Conservation (phyloP, 2,888 invertebrate species). For the Nemotelus pantherinus region DNA sequence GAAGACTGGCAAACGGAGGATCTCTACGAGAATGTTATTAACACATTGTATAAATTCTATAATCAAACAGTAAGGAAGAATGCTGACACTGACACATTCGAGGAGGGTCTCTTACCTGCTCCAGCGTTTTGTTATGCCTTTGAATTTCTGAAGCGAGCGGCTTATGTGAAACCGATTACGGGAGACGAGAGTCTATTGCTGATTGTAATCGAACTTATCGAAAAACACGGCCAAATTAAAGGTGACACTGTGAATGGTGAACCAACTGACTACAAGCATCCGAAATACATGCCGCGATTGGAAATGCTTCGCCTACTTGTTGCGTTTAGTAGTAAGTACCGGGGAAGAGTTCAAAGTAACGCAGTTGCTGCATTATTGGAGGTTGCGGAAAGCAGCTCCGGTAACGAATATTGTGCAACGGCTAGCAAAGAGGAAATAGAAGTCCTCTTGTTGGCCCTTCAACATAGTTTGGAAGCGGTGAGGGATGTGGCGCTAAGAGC, state of each 20-base stretch:
- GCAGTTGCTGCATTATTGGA: slow-evolving; percentile 84
- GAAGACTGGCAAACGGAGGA: slow-evolving; percentile 80
- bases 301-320: slow-evolving; percentile 84
- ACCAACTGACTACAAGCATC: slow-evolving; percentile 72
- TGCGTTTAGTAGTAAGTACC: slow-evolving; percentile 76
- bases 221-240: slow-evolving; percentile 77
- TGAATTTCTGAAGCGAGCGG: slow-evolving; percentile 76
- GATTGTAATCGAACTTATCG: slow-evolving; percentile 73
- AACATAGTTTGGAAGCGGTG: slow-evolving; percentile 75
- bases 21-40: slow-evolving; percentile 70
- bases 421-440: slow-evolving; percentile 77
- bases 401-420: slow-evolving; percentile 71
- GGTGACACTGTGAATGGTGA: slow-evolving; percentile 62
- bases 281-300: slow-evolving; percentile 80
- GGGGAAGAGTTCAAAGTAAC: slow-evolving; percentile 78
- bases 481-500: slow-evolving; percentile 83
- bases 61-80: slow-evolving; percentile 67
- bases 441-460: slow-evolving; percentile 79
- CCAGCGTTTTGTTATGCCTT: slow-evolving; percentile 87
- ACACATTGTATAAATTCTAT: slow-evolving; percentile 69
- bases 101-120: slow-evolving; percentile 63
- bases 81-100: slow-evolving; percentile 55
- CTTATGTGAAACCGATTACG: slow-evolving; percentile 65
- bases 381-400: slow-evolving; percentile 79
- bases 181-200: slow-evolving; percentile 69